Base-by-base conservation (phyloP, 1,140 invertebrate species). In the silkworm (Bombyx mori) region DNA sequence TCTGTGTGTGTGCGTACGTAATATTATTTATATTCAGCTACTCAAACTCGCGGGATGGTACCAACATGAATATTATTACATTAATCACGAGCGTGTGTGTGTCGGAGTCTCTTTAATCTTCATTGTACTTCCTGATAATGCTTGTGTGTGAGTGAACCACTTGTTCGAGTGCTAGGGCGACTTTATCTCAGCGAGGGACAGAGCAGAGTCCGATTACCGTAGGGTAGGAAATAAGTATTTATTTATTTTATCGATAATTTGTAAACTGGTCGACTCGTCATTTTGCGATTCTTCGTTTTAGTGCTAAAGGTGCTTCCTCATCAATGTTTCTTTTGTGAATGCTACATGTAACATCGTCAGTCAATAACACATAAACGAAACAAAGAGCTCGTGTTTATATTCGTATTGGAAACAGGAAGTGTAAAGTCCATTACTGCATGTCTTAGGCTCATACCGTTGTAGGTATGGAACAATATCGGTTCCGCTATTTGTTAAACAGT, bases 101-200 rank as follows among this genome's bases (percentile, higher is more conserved):
- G 71, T 77, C 73, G 5, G 71, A 78, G 78, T 78, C 75, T 75
- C 73, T 84, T 84, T 83, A 82, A 84, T 84, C 79, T 83, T 77
- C 71, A 82, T 86, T 85, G 84, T 85, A 85, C 84, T 87, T 87
- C 84, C 84, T 87, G 82, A 87, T 84, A 64, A 67, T 72, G 61
- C 54, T 66, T 55, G n/a, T 53, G 84, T 87, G 83, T 85, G 80
- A 44, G 84, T 85, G 74, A 78, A 80, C 79, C 82, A 87, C 84
- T 87, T 87, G 84, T 85, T 87, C 77, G 81, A 84, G 84, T 84
- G 80, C 71, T 83, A 78, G 84, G 84, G 84, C 82, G 75, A 82
- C 79, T 81, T 77, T 83, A 82, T 85, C 84, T 85, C 77, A 71
- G 77, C 67, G 76, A 85, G 84, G 78, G 81, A 82, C 77, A 85